phyloP scores from a whole-genome alignment of 2,113 vertebrate species.

The Ploceus nigricollis region DNA sequence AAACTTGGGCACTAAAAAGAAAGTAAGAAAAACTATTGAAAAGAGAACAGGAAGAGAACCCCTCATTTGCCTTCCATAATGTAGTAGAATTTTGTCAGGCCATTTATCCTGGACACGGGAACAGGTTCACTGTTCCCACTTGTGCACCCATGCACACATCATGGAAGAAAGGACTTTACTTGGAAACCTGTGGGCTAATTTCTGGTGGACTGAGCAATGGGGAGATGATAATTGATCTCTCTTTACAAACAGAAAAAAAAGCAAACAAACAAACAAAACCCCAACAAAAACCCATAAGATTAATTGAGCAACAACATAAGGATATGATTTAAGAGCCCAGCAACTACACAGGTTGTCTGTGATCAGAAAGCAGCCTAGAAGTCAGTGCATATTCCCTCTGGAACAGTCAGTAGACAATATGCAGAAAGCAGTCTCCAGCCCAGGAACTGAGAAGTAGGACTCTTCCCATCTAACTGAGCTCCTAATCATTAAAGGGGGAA shows the following conservation, averaged over 20 bases:
- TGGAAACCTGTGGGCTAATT: not conserved
- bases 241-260: not conserved
- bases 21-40: not conserved
- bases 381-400: not conserved
- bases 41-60: not conserved
- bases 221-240: not conserved
- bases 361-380: not conserved
- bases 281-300: not conserved
- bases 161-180: not conserved
- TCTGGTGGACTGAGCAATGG: not conserved
- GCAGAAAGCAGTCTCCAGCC: not conserved
- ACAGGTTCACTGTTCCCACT: not conserved
- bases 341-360: not conserved
- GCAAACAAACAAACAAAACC: not conserved
- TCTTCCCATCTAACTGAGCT: not conserved
- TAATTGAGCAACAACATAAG: not conserved
- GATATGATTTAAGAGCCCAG: not conserved
- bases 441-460: not conserved
- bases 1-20: fast-evolving
- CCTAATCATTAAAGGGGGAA: not conserved
- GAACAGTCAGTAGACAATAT: not conserved
- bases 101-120: not conserved
- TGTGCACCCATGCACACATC: not conserved
- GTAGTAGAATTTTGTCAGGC: not conserved
- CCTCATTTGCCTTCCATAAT: not conserved